Evolutionary conservation across 2,113 vertebrate genomes (phyloP), one percentile per base, ranked within the genome.

Genomic region (Crotalus helleri): DNA sequence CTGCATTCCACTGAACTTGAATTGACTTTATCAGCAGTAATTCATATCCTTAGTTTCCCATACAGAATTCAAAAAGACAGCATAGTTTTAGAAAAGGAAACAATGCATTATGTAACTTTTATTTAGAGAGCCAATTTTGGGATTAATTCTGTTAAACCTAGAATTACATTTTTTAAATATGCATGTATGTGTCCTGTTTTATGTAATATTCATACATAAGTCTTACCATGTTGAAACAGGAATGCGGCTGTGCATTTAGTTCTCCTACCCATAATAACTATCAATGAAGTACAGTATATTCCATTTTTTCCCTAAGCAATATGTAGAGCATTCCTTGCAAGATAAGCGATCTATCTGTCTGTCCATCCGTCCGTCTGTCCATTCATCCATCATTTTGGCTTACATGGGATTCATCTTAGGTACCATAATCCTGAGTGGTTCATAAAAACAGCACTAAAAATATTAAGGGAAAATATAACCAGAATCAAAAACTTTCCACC

Each of bases 1-100:
- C 15, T 74, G 59, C 26, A 90, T 93, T 93, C 92, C 69, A 54
- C 2, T 46, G 87, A 74, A 92, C 39, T 92, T 58, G 53, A 11
- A 69, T 13, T 92, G 87, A 92, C 87, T 53, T 86, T 85, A 86
- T 86, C 89, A 90, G n/a, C 19, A 49, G 74, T 51, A 33, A 85
- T 94, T 92, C 92, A 64, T 89, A 44, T 49, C 53, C 5, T 91
- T 91, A 91, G 5, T 94, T 81, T 86, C 11, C 26, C 46, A 86
- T 88, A 89, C 0, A 11, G 4, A 95, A 91, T 9, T 53, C 0
- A 90, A 93, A 64, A 90, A 10, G 90, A 55, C 69, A 90, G 23
- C 12, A 4, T 9, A 44, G 29, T 39, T 44, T 55, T 81, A 86
- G 5, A 46, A 13, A 81, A 81, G 17, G 33, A 81, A 55, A 61